Base-by-base conservation (phyloP, 1,140 invertebrate genomes). In the Drosophila carrolli region DNA sequence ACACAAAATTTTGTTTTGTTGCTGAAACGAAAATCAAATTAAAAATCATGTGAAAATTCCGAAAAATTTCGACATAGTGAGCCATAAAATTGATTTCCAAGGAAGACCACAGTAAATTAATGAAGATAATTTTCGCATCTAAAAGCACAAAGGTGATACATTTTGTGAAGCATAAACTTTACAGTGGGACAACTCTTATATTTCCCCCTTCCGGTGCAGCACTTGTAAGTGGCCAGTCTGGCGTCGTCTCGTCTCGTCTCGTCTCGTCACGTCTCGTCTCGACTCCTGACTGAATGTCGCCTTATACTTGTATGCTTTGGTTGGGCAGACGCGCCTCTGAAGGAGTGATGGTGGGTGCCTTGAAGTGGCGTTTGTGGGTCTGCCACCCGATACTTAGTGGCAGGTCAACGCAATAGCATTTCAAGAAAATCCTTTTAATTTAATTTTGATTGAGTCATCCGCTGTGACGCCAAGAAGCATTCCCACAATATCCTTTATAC, bases 191-290 rank as follows among this genome's bases (percentile, higher is more conserved):
- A 14, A 50, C 14, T 9, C 13, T 23, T 14, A 9, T 1, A 19
- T 37, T 35, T 6, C 1, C n/a, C 6, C n/a, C 11, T 16, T 37
- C 10, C 8, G 29, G 14, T 37, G 32, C 14, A 10, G 7, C 10
- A 16, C 14, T 54, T 54, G 16, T 54, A 37, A 23, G 27, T 38
- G 11, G 8, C 11, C 35, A 54, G 11, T 54, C 27, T 38, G 51
- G 51, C 35, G 51, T 54, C 51, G 16, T 38, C 16, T 38, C 16
- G 35, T 54, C 51, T 54, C 14, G 32, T 13, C 51, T 19, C 2
- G 19, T 19, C 19, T 1, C 2, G 19, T 19, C 16, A 16, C 14
- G 32, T 13, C 51, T 19, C 2, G 23, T 23, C 23, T 3, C 4
- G 4, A 4, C 4, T 37, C 8, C 35, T 50, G 47, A 27, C 23